These are phyloP conservation scores for Sebastolobus alascanus DNA, from an alignment of 2,797 vertebrate species.

Conservation along the genomic window DNA sequence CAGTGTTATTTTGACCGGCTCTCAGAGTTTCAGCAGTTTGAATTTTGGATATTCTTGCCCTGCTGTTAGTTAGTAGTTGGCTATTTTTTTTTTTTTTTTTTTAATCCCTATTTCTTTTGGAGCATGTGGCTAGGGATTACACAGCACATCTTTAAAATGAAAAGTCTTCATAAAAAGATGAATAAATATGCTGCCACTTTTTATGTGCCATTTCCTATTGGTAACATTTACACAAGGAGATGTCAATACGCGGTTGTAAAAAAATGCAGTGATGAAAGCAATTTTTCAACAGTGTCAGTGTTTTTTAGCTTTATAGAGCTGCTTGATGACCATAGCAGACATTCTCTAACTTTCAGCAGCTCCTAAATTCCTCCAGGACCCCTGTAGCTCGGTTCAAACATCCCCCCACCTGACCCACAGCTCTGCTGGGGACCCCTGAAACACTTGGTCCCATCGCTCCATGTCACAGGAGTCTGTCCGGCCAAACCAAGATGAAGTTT, in stretches of 20 bases:
- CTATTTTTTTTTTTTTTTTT: background rate
- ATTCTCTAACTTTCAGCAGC: constrained; percentile 58
- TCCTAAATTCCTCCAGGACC: constrained; percentile 51
- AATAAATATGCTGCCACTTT: background rate
- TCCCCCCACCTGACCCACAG: constrained; percentile 75
- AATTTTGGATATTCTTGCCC: background rate
- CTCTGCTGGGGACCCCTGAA: constrained; percentile 71
- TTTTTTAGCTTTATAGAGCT: constrained; percentile 39
- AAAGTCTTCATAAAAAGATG: constrained; percentile 1
- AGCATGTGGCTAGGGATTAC: too few species aligned
- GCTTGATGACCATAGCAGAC: constrained; percentile 49
- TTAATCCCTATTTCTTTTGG: too few species aligned
- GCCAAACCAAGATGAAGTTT: constrained; percentile 89
- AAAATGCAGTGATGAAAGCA: constrained; percentile 5
- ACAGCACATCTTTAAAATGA: too few species aligned
- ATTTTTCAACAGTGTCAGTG: background rate
- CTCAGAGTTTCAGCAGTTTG: background rate
- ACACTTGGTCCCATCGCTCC: constrained; percentile 84
- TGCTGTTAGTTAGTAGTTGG: background rate
- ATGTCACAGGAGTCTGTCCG: constrained; percentile 80
- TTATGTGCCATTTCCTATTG: background rate
- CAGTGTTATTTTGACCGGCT: background rate
- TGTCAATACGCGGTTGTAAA: constrained; percentile 7
- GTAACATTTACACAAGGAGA: constrained; percentile 14
- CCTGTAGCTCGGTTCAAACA: constrained; percentile 49